Base-by-base conservation (phyloP, 2,888 invertebrate genomes). In the Bembecia ichneumoniformis region DNA sequence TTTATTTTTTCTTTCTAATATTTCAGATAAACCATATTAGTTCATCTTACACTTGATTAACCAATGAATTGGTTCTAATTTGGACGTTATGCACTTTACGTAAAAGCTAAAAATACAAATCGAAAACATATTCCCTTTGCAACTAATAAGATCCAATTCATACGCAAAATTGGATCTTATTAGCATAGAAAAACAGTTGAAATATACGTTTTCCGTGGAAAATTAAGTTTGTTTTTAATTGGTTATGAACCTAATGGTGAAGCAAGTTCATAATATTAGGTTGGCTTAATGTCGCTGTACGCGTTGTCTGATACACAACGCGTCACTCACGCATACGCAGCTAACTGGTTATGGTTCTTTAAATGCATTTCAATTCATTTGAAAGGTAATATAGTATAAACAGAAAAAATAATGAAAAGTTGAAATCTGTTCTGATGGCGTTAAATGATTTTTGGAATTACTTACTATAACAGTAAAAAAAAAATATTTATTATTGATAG, bases 211-310 rank as follows among this genome's bases (percentile, higher is more conserved):
- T 40, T 40, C 5, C n/a, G n/a, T 13, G 40, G 40, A 13, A 40
- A 40, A 40, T 14, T 4, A 40, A 10, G 40, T 62, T 56, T 48
- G 53, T 57, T 57, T 51, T 55, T 49, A 53, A 49, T 62, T 56
- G 49, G 53, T 57, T 57, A 52, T 55, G 51, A 53, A 49, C 55
- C 53, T 55, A 56, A 58, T 62, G 62, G 68, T 68, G 71, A 59
- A 64, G 50, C 34, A 63, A 60, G 67, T 78, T 70, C 68, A 52
- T 64, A 60, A 59, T 60, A 55, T 58, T n/a, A n/a, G n/a, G 57
- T 53, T 51, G 57, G 57, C 67, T 73, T 82, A 82, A 82, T 83
- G 83, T 71, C 82, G 79, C 72, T 79, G 67, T 63, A 55, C 64
- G 69, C 66, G 71, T 69, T 77, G 58, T 58, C 62, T 54, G 55